Base-by-base conservation (phyloP, 2,113 vertebrate genomes). In the Stegostoma tigrinum region DNA sequence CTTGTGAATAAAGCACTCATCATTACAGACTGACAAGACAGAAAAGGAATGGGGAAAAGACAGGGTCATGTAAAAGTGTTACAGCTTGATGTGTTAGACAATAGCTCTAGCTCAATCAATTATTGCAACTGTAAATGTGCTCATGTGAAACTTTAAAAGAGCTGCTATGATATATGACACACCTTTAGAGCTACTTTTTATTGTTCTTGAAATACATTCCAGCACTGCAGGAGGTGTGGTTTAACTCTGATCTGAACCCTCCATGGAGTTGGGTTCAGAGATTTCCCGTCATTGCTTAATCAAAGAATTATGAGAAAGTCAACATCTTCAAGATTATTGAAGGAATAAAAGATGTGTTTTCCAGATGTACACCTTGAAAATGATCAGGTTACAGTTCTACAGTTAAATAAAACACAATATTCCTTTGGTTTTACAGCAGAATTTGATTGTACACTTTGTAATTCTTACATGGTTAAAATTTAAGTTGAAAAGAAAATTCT, bases 301-400 rank as follows among this genome's bases (percentile, higher is more conserved):
- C 94, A 95, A 95, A 95, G 67, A 95, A 95, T 72, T 42, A 95
- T 95, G 94, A 75, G 94, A 48, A 95, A 95, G 67, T 48, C 68
- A 95, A 95, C 68, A 48, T 95, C 94, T 95, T 95, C 67, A 72
- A 95, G 94, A 68, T 75, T 72, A 95, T 70, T 95, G 94, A 48
- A 95, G 30, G 94, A 95, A 95, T 52, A 95, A 70, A 72, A 72
- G 24, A 95, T 95, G 94, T 75, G 67, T 95, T 95, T 95, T 95
- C 94, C 94, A 95, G 94, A 95, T 95, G 94, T 95, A 95, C 94
- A 95, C 94, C 94, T 95, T 95, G 94, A 95, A 95, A 95, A 75
- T 95, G 67, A 95, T 95, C 68, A 19, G 42, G 68, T 95, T 95
- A 52, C 68, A 75, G 67, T 52, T 15, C 94, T 34, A 75, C 45